Base-by-base conservation (phyloP, 1,140 invertebrate species). In the Nephila pilipes region DNA sequence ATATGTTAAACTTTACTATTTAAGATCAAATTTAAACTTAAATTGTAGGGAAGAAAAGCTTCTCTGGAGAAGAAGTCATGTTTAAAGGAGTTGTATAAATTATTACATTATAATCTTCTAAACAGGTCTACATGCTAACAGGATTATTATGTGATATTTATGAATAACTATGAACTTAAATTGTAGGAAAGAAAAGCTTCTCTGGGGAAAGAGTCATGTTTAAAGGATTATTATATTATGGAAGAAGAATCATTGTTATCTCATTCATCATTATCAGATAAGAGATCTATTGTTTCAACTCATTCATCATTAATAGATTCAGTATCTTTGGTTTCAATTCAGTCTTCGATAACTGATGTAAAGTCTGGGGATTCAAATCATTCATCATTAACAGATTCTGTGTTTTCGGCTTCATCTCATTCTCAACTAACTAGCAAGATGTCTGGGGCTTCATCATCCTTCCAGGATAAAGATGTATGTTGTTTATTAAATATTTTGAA, bases 221-320 rank as follows among this genome's bases (percentile, higher is more conserved):
- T 81, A 60, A 90, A 90, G 36, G 87, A 90, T 29, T 91, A 63
- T 83, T 83, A 83, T 18, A 91, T 83, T 18, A 91, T 83, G 79
- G 89, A 91, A 25, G 89, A 91, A 29, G 89, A 91, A 83, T 79
- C 89, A 80, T 83, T 91, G 57, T 22, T 91, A 25, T 83, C 55
- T 46, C 58, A 91, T 83, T 91, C 89, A 38, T 81, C 79, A 25
- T 46, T 91, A 32, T n/a, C 46, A 83, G 89, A 90, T n/a, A 90
- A 65, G 38, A 25, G 16, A 25, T 69, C 87, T 54, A 16, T 20
- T 38, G 16, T 69, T 16, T 88, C 87, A 69, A 12, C 60, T 25
- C 25, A 46, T 38, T 88, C 87, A 55, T 75, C 25, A 36, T 60
- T 85, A 32, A 85, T 18, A 20, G 29, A 85, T 14, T 36, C 69